Evolutionary conservation across 2,888 invertebrate genomes (phyloP).

Genomic region (Chrysodeixis includens): DNA sequence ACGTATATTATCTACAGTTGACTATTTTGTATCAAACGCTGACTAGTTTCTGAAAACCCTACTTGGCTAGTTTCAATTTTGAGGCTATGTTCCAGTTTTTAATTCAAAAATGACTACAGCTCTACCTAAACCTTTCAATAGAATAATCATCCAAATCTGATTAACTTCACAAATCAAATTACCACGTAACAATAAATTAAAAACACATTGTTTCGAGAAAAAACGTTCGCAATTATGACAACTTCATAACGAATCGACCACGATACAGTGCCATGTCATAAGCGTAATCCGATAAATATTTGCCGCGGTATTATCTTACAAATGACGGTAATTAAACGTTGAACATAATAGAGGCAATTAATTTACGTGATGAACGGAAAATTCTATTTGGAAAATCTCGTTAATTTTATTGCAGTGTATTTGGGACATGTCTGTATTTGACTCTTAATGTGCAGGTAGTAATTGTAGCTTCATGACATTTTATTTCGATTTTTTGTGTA

Average conservation of each 20-base stretch:
- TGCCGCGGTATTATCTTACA: not conserved
- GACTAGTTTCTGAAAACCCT: too few species aligned
- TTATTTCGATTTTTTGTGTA: too few species aligned
- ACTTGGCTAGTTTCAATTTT: too few species aligned
- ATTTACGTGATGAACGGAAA: constrained; percentile 5
- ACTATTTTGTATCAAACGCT: too few species aligned
- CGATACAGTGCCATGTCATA: not conserved
- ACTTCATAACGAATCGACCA: not conserved
- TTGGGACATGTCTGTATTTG: not conserved
- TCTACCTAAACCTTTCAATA: not conserved
- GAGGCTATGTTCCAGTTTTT: too few species aligned
- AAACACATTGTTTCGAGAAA: not conserved
- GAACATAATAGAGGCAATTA: constrained; percentile 2
- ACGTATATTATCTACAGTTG: not conserved
- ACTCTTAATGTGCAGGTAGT: not conserved
- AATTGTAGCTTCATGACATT: too few species aligned
- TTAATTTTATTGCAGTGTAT: constrained; percentile 1
- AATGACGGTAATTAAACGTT: constrained; percentile 1
- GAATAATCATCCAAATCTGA: not conserved
- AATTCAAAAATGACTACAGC: too few species aligned
- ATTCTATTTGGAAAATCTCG: constrained; percentile 6
- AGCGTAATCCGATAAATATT: constrained; percentile 4
- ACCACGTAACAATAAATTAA: not conserved
- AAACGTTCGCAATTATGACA: not conserved
- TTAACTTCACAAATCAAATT: not conserved